Conservation (phyloP, 2,113 vertebrate species). For the Rhinichthys klamathensis region DNA sequence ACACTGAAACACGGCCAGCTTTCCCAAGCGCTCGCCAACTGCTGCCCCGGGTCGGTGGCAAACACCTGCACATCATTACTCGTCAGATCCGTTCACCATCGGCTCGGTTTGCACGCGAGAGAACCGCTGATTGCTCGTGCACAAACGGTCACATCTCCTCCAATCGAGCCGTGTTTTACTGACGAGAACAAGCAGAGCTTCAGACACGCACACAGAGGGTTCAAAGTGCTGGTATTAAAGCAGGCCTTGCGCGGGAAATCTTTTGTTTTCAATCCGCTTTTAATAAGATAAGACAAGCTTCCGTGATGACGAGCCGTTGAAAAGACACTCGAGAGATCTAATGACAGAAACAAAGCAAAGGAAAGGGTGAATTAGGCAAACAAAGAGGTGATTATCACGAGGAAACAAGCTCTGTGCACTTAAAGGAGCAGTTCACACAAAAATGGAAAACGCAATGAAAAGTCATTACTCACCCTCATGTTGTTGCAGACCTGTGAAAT, state of each 20-base stretch:
- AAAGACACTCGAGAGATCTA: slow-evolving; percentile 4
- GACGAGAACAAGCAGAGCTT: slow-evolving; percentile 2
- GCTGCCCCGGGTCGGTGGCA: not conserved
- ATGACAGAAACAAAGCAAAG: not conserved
- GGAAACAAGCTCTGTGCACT: not conserved
- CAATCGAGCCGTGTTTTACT: not conserved
- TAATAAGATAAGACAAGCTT: slow-evolving; percentile 10
- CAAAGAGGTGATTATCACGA: not conserved
- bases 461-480: not conserved
- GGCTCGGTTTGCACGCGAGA: slow-evolving; percentile 14
- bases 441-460: not conserved
- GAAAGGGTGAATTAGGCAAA: too few relatives aligned
- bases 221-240: not conserved
- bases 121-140: slow-evolving; percentile 3
- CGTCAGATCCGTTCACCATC: not conserved
- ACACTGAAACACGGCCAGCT: not conserved
- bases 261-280: not conserved
- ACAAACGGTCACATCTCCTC: not conserved
- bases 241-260: not conserved
- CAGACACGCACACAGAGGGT: not conserved
- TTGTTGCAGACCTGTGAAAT: not conserved
- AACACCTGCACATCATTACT: slow-evolving; percentile 28
- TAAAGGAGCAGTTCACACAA: not conserved
- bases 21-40: not conserved
- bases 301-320: not conserved